Base-by-base conservation (phyloP, 2,113 vertebrate species). In the Rhynchopsitta pachyrhyncha region DNA sequence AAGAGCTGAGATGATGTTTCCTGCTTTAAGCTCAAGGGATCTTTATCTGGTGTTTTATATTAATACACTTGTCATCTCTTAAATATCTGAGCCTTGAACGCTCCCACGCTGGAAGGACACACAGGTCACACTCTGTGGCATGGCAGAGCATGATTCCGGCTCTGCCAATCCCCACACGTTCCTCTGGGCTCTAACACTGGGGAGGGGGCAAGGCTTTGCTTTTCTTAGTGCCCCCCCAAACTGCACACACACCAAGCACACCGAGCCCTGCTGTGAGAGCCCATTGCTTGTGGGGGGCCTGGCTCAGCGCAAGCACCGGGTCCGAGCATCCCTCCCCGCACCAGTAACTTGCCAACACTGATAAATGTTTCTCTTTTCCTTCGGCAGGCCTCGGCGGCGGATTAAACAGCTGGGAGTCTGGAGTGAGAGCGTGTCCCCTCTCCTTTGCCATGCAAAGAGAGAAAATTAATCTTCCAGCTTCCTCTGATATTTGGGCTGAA, bases 401-500 rank as follows among this genome's bases (percentile, higher is more conserved):
- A 97, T 97, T 96, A 96, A 96, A 73, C 95, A 92, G 96, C 95
- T 90, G 96, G 96, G 93, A 94, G 87, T 33, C 93, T 71, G 80
- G 77, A 96, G 93, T 14, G 69, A 76, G 92, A 82, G 92, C 23
- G 9, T 39, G 19, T 76, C 93, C 90, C 88, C 85, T 91, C 91
- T 89, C 81, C 86, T 96, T 96, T 96, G 92, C 97, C 95, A 95
- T 97, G 96, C 97, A 97, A 97, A 97, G 88, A 82, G 91, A 95
- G 96, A 96, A 98, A 97, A 97, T 97, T 98, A 98, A 98, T 98
- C 97, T 97, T 42, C 57, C 76, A 50, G 93, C 95, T 97, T 97
- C 60, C 96, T 97, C 96, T 97, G 97, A 97, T 97, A 96, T 97
- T 97, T 88, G 95, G 95, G 92, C 95, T 95, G 97, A 97, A 97